Base-by-base conservation (phyloP, 2,797 vertebrate species). In the Cephalopachus bancanus region DNA sequence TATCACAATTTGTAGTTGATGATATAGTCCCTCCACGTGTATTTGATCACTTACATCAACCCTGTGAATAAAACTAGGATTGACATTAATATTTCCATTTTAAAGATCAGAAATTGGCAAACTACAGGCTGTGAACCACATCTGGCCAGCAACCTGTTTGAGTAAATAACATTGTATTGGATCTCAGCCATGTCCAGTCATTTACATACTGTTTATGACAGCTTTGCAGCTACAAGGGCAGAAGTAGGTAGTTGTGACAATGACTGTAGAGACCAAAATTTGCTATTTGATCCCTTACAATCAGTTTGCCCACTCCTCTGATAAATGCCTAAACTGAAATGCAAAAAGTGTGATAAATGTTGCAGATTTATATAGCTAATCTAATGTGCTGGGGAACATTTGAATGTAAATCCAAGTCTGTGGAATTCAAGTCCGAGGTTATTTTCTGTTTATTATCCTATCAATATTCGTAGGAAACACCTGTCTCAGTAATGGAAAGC, bases 101-200 rank as follows among this genome's bases (percentile, higher is more conserved):
- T 72, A 72, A 62, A 94, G 49, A 26, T 65, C 51, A 83, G 8
- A 2, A 83, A 15, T 87, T 75, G 20, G 4, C n/a, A 89, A 93
- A 84, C 51, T 76, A 84, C 1, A 14, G 57, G 1, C 24, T 67
- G 4, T 60, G 55, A 24, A 9, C 30, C 62, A 91, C 93, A 84
- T 89, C 4, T 37, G 79, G 53, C 28, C 24, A 62, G 37, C 16
- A 15, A 78, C 33, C 30, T 53, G 1, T 72, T 92, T 87, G 28
- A 79, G 14, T 86, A 76, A 95, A 71, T 79, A 83, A 85, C 69
- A 72, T 81, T 88, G 64, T 95, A 75, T 37, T 65, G 37, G 16
- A 37, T 57, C 22, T 75, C 7, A 67, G 26, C 9, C 30, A 20
- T 11, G 3, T 3, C 26, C 15, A 37, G 30, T 53, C 33, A 81